phyloP scores from a whole-genome alignment of 2,113 vertebrate genomes.

The Apodemus sylvaticus region DNA sequence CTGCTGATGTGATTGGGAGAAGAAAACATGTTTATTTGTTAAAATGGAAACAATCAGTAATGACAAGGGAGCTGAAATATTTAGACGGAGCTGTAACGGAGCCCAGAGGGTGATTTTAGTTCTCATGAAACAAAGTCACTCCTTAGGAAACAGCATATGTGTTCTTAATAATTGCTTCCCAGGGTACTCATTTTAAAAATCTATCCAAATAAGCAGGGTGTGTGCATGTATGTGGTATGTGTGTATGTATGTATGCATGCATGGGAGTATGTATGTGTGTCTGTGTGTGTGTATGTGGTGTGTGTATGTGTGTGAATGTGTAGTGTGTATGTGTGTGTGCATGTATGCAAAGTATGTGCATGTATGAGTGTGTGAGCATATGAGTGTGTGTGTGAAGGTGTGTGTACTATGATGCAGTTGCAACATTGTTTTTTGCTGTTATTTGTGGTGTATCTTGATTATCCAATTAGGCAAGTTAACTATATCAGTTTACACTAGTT shows the following conservation, averaged over 20 bases:
- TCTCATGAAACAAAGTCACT: slow-evolving; percentile 79
- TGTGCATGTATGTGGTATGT: neutral
- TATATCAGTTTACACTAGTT: slow-evolving; percentile 67
- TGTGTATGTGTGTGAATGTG: neutral
- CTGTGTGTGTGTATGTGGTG: neutral
- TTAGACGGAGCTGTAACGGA: slow-evolving; percentile 86
- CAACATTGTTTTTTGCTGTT: neutral
- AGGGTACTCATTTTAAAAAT: neutral
- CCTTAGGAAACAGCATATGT: slow-evolving; percentile 70
- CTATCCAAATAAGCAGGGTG: neutral
- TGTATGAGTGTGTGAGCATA: neutral
- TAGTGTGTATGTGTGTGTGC: neutral
- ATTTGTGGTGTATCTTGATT: slow-evolving; percentile 42
- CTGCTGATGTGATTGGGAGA: slow-evolving; percentile 82
- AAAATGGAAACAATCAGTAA: slow-evolving; percentile 88
- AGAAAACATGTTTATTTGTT: slow-evolving; percentile 87
- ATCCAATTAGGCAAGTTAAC: slow-evolving; percentile 52
- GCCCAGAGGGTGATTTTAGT: slow-evolving; percentile 79
- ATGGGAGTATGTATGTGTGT: neutral
- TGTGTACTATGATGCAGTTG: slow-evolving; percentile 15
- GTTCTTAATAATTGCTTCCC: slow-evolving; percentile 76
- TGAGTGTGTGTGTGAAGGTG: neutral
- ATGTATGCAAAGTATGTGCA: neutral
- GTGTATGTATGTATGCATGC: neutral
- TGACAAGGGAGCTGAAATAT: slow-evolving; percentile 88